These are phyloP conservation scores for Indicator indicator DNA, from an alignment of 2,113 vertebrate species.

Conservation along the genomic window DNA sequence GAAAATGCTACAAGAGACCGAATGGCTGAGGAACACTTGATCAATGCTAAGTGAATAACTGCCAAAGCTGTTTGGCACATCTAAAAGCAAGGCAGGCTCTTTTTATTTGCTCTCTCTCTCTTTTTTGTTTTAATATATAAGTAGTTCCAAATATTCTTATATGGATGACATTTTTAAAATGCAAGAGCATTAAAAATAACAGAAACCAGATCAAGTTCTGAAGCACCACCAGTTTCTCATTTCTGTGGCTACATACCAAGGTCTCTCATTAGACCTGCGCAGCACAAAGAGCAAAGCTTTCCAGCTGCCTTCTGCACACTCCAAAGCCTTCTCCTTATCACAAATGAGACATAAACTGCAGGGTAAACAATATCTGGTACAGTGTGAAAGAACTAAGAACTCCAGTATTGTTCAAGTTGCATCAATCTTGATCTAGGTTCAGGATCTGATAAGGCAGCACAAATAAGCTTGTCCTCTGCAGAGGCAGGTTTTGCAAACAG, in stretches of 20 bases:
- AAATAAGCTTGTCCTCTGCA: not conserved
- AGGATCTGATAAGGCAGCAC: not conserved
- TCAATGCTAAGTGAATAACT: not conserved
- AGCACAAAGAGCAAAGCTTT: slow-evolving; percentile 26
- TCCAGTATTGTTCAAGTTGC: not conserved
- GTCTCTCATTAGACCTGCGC: not conserved
- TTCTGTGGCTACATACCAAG: not conserved
- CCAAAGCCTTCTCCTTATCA: slow-evolving; percentile 32
- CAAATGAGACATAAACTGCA: slow-evolving; percentile 35
- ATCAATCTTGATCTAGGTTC: not conserved
- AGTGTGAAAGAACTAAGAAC: not conserved
- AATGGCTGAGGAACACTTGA: not conserved
- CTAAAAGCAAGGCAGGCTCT: slow-evolving; percentile 18
- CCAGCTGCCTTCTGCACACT: not conserved
- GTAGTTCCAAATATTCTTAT: slow-evolving; percentile 30
- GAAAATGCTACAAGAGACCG: not conserved
- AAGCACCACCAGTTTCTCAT: slow-evolving; percentile 8
- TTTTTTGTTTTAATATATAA: not conserved
- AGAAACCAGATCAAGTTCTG: slow-evolving; percentile 33
- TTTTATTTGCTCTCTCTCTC: slow-evolving; percentile 7
- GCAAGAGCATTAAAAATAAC: slow-evolving; percentile 39
- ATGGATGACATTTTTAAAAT: slow-evolving; percentile 29
- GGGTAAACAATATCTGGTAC: not conserved
- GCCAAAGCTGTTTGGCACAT: slow-evolving; percentile 33
- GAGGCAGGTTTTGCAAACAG: not conserved